Base-by-base conservation (phyloP, 2,888 invertebrate genomes). In the Leucania comma region DNA sequence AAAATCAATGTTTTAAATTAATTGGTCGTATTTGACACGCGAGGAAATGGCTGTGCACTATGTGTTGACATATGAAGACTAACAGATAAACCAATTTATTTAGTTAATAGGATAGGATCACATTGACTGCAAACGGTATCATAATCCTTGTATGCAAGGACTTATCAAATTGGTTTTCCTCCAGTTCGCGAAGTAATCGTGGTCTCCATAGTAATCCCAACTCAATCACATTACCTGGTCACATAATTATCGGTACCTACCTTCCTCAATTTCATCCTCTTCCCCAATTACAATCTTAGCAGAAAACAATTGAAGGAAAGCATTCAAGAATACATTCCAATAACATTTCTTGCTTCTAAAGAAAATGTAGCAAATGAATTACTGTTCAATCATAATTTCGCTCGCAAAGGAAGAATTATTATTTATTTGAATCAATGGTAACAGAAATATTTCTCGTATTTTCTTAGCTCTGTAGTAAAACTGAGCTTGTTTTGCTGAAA, bases 151-250 rank as follows among this genome's bases (percentile, higher is more conserved):
- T 56, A 50, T 38, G 20, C 22, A 57, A 24, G 17, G 26, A 22
- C 51, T 69, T 58, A 48, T 14, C 12, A 50, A 61, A 65, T 60
- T 48, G 29, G 29, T 29, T 29, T 29, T 29, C 29, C 29, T 22
- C 29, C 29, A 70, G 32, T 29, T 62, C 70, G 67, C 57, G 29
- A 67, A 54, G 48, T 72, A 80, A 68, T 67, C 10, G 17, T 48
- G 22, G n/a, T 61, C 29, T n/a, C 64, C 66, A 57, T 46, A 63
- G 66, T 62, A 69, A 72, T 71, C 61, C 62, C 38, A 32, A 71
- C 79, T 81, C 75, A 75, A 81, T 82, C 73, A 81, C 76, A 82
- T 82, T 75, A 78, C 53, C 57, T 46, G 54, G 20, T 20, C 62
- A 66, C 59, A 63, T 81, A 75, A 75, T 73, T 62, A 58, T 22